Evolutionary conservation across 2,888 invertebrate species (phyloP), one percentile per base, ranked within the genome.

Genomic region (Calameuta idolon): DNA sequence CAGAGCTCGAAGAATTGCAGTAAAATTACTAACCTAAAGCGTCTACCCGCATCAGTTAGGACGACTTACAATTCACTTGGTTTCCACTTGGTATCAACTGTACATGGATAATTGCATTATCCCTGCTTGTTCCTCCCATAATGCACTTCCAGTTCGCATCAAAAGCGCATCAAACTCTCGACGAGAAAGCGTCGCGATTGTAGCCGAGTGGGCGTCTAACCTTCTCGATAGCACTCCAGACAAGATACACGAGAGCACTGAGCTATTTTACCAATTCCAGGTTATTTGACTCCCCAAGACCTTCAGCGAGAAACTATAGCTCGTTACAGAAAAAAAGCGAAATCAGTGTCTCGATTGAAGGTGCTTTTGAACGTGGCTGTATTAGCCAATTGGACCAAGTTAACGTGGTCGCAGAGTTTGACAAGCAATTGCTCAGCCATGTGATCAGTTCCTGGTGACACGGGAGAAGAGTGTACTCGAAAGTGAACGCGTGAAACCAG

Each of bases 61-160:
- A 79, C 73, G 75, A 79, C 77, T 80, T 77, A 79, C 79, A 81
- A 80, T 81, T 81, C 79, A 78, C 79, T 80, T 76, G 77, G 73
- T 74, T 81, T 78, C 76, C 73, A 55, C 76, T 76, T 75, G 73
- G 79, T 81, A 75, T 76, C 73, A 74, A 80, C 74, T 71, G 76
- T 77, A 79, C 79, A 81, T 79, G 77, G 76, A 77, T 81, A 82
- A 82, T 82, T 81, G 81, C 82, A 76, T 75, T 73, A 83, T 79
- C 80, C 81, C 76, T 79, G 80, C 80, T 80, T 80, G 76, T 79
- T 77, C 75, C 79, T 78, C 81, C 79, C 79, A 79, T 80, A 77
- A 75, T 74, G 73, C 75, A 34, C 78, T 76, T 30, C 69, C 34
- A 76, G 69, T 76, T 76, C 23, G 69, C 55, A 76, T 76, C 33